Percentiles rank a stretch among this genome's conserved stretches.
phyloP scores from a whole-genome alignment of 2,113 vertebrate species.

The Nettapus auritus region DNA sequence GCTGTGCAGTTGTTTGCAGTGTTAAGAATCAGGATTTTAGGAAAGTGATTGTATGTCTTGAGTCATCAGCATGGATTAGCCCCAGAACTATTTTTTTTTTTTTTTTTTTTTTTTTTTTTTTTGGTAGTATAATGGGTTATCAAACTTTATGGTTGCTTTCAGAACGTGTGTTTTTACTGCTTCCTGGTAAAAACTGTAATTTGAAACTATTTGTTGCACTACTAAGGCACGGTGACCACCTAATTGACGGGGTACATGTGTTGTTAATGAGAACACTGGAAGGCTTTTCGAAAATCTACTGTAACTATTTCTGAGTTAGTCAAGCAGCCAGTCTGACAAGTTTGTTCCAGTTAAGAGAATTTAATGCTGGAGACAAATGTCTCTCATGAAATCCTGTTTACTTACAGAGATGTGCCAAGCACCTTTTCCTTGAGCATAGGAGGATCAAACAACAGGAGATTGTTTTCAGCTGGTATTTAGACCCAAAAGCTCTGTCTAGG shows the following conservation, averaged over 20 bases:
- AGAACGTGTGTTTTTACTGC: background rate
- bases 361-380: background rate
- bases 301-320: background rate
- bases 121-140: background rate
- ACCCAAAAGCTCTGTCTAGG: conserved; percentile 17
- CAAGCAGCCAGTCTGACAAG: background rate
- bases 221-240: background rate
- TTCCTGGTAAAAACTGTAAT: background rate
- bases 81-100: background rate
- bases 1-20: conserved; percentile 41
- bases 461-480: conserved; percentile 52
- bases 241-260: background rate
- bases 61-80: background rate
- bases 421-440: conserved; percentile 52
- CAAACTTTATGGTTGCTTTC: background rate
- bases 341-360: conserved; percentile 1
- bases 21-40: conserved; percentile 15
- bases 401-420: conserved; percentile 39
- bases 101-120: too few relatives aligned
- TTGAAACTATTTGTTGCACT: background rate
- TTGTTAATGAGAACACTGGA: background rate
- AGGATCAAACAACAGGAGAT: conserved; percentile 59
- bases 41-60: background rate
- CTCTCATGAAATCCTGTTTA: conserved; percentile 39
- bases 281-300: background rate